These are phyloP conservation scores for Halcyon leucocephala DNA, from an alignment of 2,797 vertebrate species.

Conservation along the genomic window DNA sequence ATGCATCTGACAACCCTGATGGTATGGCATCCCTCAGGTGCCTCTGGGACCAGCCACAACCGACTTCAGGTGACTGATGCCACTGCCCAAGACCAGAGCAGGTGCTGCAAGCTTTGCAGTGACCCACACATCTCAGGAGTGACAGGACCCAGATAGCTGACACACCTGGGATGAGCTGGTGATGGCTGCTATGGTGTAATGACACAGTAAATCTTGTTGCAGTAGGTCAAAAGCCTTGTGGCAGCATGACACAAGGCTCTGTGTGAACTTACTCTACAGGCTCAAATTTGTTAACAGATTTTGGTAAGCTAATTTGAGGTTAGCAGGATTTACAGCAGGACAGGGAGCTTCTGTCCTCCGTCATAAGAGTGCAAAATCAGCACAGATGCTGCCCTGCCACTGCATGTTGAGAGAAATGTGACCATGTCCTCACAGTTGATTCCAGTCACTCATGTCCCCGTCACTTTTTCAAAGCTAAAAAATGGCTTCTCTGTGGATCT, in stretches of 20 bases:
- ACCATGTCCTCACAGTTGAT: background rate
- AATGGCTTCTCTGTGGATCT: background rate
- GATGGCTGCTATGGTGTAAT: background rate
- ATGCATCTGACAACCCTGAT: rapidly evolving
- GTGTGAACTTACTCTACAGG: background rate
- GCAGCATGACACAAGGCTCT: background rate
- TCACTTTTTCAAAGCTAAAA: background rate
- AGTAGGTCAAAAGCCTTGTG: background rate
- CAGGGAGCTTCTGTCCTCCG: background rate
- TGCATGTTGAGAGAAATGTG: rapidly evolving
- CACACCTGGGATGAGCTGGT: background rate
- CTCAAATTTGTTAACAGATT: background rate
- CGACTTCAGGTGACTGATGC: background rate
- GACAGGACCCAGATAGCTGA: background rate
- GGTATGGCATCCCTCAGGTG: rapidly evolving
- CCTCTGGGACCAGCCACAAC: background rate
- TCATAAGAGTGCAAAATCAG: background rate
- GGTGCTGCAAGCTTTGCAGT: rapidly evolving
- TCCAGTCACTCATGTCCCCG: no score
- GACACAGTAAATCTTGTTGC: background rate
- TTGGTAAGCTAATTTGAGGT: background rate
- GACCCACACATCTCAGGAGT: background rate
- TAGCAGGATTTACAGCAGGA: background rate
- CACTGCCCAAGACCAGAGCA: background rate
- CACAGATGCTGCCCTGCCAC: rapidly evolving